phyloP scores from a whole-genome alignment of 2,113 vertebrate species.

The Pogona vitticeps region DNA sequence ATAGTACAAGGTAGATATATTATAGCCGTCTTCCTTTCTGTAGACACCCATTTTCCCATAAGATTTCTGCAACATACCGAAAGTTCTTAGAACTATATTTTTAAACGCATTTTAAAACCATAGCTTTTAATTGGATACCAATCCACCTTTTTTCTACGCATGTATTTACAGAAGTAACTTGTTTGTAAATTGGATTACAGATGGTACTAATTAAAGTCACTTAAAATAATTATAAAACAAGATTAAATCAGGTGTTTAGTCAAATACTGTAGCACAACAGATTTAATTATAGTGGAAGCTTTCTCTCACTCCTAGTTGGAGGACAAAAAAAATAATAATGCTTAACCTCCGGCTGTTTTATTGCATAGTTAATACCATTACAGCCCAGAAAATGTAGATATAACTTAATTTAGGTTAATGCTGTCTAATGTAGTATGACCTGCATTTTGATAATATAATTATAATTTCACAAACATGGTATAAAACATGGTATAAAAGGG shows the following conservation, averaged over 20 bases:
- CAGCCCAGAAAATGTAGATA: neutral
- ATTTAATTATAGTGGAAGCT: conserved; percentile 15
- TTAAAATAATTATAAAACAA: conserved; percentile 39
- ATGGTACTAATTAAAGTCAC: conserved; percentile 44
- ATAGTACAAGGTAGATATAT: too few relatives aligned
- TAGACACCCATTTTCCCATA: neutral
- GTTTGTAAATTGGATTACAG: conserved; percentile 34
- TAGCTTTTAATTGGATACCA: neutral
- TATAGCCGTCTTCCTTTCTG: neutral
- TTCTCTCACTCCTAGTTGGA: neutral
- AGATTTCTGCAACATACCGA: neutral
- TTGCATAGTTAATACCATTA: conserved; percentile 1
- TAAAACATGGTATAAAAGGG: neutral
- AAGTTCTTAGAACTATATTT: neutral
- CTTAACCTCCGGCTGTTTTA: conserved; percentile 7
- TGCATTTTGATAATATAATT: neutral
- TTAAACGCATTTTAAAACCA: neutral
- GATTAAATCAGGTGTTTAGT: conserved; percentile 38
- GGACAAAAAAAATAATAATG: neutral
- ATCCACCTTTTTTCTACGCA: neutral
- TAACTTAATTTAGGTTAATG: neutral
- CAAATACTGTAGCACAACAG: conserved; percentile 6
- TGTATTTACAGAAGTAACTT: conserved; percentile 36
- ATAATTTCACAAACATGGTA: neutral
- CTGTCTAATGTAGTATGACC: neutral